Evolutionary conservation across 2,888 invertebrate genomes (phyloP).

Genomic region (Halictus quadricinctus): DNA sequence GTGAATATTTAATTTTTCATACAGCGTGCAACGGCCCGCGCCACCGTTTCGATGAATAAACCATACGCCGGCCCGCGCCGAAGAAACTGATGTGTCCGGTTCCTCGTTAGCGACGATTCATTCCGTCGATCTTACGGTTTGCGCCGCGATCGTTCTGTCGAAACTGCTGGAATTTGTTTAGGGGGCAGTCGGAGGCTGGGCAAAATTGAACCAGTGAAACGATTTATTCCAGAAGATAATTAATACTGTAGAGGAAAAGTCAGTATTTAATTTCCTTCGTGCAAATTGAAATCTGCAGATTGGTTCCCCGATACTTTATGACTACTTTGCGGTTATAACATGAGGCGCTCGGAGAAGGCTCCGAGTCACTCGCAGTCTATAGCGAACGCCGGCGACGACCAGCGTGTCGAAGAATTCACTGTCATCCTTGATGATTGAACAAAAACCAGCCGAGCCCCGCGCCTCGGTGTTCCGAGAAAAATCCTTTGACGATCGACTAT

Average conservation of each 20-base stretch:
- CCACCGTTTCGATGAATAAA: slow-evolving; percentile 32
- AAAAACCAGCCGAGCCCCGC: neutral
- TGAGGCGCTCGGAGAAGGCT: too few relatives aligned
- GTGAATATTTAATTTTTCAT: slow-evolving; percentile 55
- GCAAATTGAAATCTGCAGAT: too few relatives aligned
- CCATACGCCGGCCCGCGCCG: neutral
- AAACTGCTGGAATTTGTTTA: neutral
- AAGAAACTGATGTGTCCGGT: neutral
- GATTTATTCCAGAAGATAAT: too few relatives aligned
- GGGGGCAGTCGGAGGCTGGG: neutral
- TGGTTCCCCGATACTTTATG: too few relatives aligned
- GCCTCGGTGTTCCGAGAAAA: neutral
- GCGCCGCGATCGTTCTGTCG: neutral
- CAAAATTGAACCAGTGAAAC: too few relatives aligned
- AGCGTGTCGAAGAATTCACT: neutral
- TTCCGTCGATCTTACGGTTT: neutral
- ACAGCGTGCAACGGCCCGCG: slow-evolving; percentile 13
- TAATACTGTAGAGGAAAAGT: too few relatives aligned
- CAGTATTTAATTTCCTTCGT: too few relatives aligned
- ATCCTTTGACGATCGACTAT: too few relatives aligned
- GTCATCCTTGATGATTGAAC: neutral
- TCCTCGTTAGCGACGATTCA: slow-evolving; percentile 16
- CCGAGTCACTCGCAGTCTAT: too few relatives aligned
- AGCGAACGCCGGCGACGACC: too few relatives aligned
- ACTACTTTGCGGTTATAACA: too few relatives aligned